Evolutionary conservation across 2,888 invertebrate species (phyloP).

Genomic region (Pachycephus smyrnensis): DNA sequence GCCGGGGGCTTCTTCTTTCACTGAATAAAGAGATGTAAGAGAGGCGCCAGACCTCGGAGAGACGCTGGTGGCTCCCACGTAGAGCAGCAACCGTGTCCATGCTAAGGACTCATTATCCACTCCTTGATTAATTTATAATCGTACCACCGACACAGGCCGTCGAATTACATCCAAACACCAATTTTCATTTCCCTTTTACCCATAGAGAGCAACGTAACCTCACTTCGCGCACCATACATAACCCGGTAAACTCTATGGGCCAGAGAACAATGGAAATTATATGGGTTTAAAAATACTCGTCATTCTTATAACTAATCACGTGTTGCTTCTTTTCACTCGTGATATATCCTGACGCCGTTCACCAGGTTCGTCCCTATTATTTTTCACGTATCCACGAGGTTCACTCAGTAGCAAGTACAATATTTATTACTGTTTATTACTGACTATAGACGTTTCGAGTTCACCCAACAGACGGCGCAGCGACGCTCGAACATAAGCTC

Average conservation of each 20-base stretch:
- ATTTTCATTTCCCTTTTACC: background rate
- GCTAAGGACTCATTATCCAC: slow-evolving; percentile 12
- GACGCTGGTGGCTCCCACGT: slow-evolving; percentile 50
- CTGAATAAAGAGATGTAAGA: background rate
- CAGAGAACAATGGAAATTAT: background rate
- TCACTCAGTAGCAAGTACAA: too few relatives aligned
- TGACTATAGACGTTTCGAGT: background rate
- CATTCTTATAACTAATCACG: background rate
- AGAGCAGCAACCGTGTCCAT: slow-evolving; percentile 50
- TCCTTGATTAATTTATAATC: slow-evolving; percentile 20
- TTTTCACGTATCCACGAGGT: background rate
- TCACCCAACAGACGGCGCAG: background rate
- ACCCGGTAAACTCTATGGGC: background rate
- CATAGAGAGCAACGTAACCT: background rate
- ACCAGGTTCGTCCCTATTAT: background rate
- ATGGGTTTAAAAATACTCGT: background rate
- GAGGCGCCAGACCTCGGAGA: slow-evolving; percentile 43
- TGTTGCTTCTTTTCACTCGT: background rate
- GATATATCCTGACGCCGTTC: background rate
- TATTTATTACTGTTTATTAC: too few relatives aligned
- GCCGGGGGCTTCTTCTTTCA: background rate
- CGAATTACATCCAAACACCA: background rate
- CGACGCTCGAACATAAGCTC: background rate
- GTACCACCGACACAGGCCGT: background rate
- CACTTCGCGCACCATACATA: background rate